These are phyloP conservation scores for Nematolebias whitei DNA, from an alignment of 2,113 vertebrate genomes.

Conservation along the genomic window DNA sequence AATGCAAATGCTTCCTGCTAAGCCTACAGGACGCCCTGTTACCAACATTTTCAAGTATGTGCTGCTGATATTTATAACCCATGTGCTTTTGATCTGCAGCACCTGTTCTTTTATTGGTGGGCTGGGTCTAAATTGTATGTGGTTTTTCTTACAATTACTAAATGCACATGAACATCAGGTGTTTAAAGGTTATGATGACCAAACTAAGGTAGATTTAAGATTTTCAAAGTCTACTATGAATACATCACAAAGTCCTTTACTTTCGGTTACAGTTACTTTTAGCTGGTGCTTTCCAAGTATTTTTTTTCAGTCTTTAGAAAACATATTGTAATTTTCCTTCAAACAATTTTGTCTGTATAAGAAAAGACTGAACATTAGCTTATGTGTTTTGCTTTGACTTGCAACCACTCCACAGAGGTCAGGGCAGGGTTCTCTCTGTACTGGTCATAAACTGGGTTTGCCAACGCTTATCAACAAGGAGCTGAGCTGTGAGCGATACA, in stretches of 20 bases:
- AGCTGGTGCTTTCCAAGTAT: too few relatives aligned
- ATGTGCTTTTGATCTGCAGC: conserved; percentile 8
- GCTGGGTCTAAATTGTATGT: not conserved
- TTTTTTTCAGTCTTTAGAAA: too few relatives aligned
- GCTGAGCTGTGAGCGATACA: too few relatives aligned
- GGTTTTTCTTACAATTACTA: not conserved
- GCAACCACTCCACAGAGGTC: not conserved
- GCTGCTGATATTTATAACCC: conserved; percentile 9
- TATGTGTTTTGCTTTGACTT: not conserved
- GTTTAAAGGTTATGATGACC: not conserved
- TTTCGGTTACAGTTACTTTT: too few relatives aligned
- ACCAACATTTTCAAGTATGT: conserved; percentile 14
- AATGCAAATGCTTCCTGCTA: conserved; percentile 47
- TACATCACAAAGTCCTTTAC: too few relatives aligned
- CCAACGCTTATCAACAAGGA: too few relatives aligned
- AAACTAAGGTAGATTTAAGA: too few relatives aligned
- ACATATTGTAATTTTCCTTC: not conserved
- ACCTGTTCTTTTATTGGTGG: conserved; percentile 3
- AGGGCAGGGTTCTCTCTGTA: not conserved
- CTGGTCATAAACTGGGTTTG: too few relatives aligned
- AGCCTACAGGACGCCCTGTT: conserved; percentile 40
- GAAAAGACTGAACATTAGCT: not conserved
- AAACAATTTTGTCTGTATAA: not conserved
- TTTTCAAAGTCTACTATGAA: too few relatives aligned
- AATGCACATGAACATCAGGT: not conserved